Conservation (phyloP, 2,113 vertebrate species). For the Cromileptes altivelis region DNA sequence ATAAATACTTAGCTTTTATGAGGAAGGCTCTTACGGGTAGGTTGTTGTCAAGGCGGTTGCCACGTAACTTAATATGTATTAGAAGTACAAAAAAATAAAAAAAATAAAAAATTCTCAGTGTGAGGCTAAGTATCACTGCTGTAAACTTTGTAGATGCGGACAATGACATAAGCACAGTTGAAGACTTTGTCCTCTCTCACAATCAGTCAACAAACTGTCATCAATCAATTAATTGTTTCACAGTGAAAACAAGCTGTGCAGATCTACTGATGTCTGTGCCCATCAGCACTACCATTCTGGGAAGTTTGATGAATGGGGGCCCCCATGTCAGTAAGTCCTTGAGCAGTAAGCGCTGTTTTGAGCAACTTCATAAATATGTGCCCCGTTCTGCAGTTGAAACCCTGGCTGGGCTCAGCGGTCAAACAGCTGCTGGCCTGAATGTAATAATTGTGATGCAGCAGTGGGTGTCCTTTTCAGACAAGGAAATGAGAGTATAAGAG, state of each 20-base stretch:
- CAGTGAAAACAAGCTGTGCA: neutral
- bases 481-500: conserved; percentile 55
- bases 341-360: neutral
- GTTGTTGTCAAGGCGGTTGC: too few relatives aligned
- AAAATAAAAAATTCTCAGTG: too few relatives aligned
- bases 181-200: neutral
- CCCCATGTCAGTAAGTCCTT: conserved; percentile 4
- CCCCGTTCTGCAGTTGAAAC: conserved; percentile 27
- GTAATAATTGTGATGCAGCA: conserved; percentile 50
- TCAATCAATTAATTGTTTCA: conserved; percentile 6
- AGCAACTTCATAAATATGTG: conserved; percentile 16
- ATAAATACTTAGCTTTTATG: too few relatives aligned
- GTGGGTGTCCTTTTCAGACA: conserved; percentile 52
- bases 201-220: conserved; percentile 11
- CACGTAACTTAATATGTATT: too few relatives aligned
- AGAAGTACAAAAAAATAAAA: too few relatives aligned
- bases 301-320: conserved; percentile 18
- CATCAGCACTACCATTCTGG: conserved; percentile 17
- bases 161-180: neutral
- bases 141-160: neutral
- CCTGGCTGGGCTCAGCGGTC: neutral
- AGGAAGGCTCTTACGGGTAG: too few relatives aligned
- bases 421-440: conserved; percentile 48
- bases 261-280: neutral
- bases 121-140: neutral